Conservation (phyloP, 2,797 vertebrate genomes). For the Oreochromis mossambicus region DNA sequence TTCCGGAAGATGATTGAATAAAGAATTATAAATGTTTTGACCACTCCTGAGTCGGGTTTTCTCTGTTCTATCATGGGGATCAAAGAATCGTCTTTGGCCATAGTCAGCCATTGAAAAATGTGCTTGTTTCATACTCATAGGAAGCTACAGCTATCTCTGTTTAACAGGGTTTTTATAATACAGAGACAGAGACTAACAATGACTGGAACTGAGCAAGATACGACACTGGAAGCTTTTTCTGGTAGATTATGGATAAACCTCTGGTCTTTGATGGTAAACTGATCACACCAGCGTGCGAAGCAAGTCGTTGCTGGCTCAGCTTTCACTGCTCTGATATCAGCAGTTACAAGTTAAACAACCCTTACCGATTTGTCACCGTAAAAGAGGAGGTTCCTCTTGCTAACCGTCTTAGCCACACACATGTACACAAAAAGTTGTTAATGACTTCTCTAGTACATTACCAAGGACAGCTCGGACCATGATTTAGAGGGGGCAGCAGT, state of each 20-base stretch:
- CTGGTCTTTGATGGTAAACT: not conserved
- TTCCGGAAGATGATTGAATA: no score
- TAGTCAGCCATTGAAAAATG: not conserved
- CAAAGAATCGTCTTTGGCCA: not conserved
- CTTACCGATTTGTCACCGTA: not conserved
- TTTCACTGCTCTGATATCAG: not conserved
- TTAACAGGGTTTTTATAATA: not conserved
- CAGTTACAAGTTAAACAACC: not conserved
- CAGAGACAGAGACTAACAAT: not conserved
- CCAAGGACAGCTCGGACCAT: not conserved
- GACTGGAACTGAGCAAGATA: not conserved
- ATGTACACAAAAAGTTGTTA: not conserved
- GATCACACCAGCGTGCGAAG: not conserved
- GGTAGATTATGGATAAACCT: not conserved
- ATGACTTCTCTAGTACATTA: not conserved
- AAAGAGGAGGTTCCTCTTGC: not conserved
- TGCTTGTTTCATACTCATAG: not conserved
- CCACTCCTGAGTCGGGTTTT: no score
- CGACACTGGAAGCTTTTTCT: not conserved
- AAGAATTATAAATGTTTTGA: no score
- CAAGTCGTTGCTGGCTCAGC: not conserved
- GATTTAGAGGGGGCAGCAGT: not conserved
- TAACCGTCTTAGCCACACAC: not conserved
- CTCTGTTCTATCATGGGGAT: no score
- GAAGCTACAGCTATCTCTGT: no score